Base-by-base conservation (phyloP, 2,888 invertebrate species). In the Pseudococcus longispinus region DNA sequence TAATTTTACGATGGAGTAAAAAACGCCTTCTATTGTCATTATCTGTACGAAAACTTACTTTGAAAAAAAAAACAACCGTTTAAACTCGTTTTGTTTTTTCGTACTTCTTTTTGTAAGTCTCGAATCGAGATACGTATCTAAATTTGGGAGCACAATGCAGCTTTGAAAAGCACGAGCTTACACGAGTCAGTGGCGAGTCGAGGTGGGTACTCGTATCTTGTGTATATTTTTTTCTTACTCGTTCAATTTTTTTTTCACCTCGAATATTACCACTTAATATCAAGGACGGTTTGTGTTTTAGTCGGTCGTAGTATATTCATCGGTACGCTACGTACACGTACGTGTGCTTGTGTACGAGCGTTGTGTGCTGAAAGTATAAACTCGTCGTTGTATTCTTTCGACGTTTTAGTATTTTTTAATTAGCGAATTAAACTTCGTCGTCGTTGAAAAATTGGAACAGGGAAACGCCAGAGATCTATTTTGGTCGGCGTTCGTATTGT, bases 351-450 rank as follows among this genome's bases (percentile, higher is more conserved):
- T 60, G 20, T 20, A 20, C 13, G 26, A 15, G 65, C 13, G 26
- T 18, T 5, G 15, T 70, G 18, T 70, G 29, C 18, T 60, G 20
- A 5, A 29, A 13, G 70, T 70, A n/a, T n/a, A n/a, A n/a, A n/a
- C n/a, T 29, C 18, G 70, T 70, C 26, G 70, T 70, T 29, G 70
- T 70, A 70, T 26, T 18, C 23, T 70, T 29, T 32, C 70, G 29
- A 29, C 70, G 18, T 70, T 70, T 60, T 70, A 70, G 70, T 70
- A 70, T 70, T 70, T 70, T 70, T 70, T 70, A 70, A 70, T 70
- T 70, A 70, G 70, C 70, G 70, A 70, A 70, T 70, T 70, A 70
- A 70, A 70, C 23, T 20, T 60, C 23, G 60, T 60, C 60, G 60
- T 70, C 29, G 70, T 29, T 29, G 70, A 70, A 29, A 70, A 70